These are phyloP conservation scores for Anthoscopus minutus DNA, from an alignment of 2,113 vertebrate species.

Conservation along the genomic window DNA sequence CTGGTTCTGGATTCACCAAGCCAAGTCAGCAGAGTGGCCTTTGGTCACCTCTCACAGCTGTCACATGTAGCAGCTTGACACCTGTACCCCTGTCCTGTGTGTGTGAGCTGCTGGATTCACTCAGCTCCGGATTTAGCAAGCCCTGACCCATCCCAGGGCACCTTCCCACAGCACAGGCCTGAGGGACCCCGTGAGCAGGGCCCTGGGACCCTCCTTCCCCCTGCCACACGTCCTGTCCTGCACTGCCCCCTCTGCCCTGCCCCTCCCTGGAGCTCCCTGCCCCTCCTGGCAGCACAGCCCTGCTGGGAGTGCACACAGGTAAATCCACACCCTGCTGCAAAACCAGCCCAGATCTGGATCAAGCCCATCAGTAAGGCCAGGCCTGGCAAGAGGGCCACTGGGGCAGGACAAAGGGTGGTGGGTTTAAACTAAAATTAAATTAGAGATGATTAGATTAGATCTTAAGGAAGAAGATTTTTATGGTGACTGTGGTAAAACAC, in stretches of 20 bases:
- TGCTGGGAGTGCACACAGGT: background rate
- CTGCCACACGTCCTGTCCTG: background rate
- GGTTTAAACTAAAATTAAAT: background rate
- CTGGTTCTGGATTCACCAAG: background rate
- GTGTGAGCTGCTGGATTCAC: background rate
- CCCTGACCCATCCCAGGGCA: background rate
- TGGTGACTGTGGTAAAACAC: too few relatives aligned
- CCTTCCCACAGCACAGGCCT: too few relatives aligned
- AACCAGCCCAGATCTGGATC: background rate
- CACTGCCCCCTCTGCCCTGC: background rate
- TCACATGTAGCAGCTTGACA: too few relatives aligned
- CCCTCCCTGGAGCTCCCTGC: background rate
- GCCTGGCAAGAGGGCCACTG: background rate
- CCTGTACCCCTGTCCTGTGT: accelerated
- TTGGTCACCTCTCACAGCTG: too few relatives aligned
- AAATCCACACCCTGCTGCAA: background rate
- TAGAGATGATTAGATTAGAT: too few relatives aligned
- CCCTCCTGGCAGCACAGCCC: background rate
- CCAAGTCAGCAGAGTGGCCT: background rate
- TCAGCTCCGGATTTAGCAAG: background rate
- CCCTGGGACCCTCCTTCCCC: too few relatives aligned
- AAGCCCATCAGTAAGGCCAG: background rate
- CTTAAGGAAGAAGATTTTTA: too few relatives aligned
- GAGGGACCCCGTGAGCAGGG: too few relatives aligned
- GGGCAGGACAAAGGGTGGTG: background rate